These are phyloP conservation scores for Bombus confusus DNA, from an alignment of 1,140 invertebrate species.

Conservation along the genomic window DNA sequence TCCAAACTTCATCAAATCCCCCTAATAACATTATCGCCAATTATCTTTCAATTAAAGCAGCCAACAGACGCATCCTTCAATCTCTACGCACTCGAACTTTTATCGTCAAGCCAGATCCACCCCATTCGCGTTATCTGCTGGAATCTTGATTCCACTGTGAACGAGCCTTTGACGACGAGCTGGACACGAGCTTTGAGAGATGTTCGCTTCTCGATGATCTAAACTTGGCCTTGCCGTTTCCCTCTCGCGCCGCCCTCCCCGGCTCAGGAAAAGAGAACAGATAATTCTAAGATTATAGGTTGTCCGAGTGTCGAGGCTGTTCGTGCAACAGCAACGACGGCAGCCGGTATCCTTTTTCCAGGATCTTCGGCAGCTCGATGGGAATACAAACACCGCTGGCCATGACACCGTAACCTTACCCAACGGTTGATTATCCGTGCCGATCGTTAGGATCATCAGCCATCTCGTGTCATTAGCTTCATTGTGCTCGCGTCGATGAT, in stretches of 20 bases:
- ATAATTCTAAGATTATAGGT: conserved; percentile 66
- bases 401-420: conserved; percentile 72
- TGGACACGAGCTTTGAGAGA: not conserved
- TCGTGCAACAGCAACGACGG: not conserved
- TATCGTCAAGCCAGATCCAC: no score
- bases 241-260: not conserved
- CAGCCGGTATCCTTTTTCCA: conserved; percentile 52
- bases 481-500: conserved; percentile 37
- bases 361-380: conserved; percentile 26
- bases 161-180: conserved; percentile 11
- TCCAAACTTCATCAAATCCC: not conserved
- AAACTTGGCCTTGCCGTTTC: conserved; percentile 71
- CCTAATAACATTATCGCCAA: not conserved
- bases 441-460: conserved; percentile 60
- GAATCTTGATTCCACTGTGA: not conserved
- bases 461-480: conserved; percentile 65
- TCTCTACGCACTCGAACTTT: no score
- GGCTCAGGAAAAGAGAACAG: conserved; percentile 19
- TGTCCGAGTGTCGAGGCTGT: conserved; percentile 57
- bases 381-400: conserved; percentile 67
- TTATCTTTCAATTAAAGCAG: not conserved
- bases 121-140: not conserved
- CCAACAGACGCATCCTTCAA: no score
- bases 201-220: conserved; percentile 66
- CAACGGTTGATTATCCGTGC: conserved; percentile 55